Evolutionary conservation across 2,113 vertebrate genomes (phyloP), one percentile per base, ranked within the genome.

Genomic region (Nesogale talazaci): DNA sequence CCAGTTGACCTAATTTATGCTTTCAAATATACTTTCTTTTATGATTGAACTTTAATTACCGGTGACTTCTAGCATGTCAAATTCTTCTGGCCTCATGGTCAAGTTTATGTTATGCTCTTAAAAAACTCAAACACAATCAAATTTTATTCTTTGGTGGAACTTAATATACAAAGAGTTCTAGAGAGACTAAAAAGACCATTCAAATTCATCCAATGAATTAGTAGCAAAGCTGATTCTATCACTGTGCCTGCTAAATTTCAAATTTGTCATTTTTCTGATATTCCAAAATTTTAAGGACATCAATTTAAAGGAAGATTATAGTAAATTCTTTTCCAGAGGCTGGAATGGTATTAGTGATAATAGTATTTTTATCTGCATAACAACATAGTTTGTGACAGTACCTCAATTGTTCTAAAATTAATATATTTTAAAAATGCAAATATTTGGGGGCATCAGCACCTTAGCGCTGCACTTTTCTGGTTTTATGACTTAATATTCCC

Each of bases 21-120:
- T 83, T 92, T 94, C n/a, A 85, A 85, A 89, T 93, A 91, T 80
- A 10, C 91, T 87, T 95, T 83, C 52, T 76, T 81, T 90, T 70
- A 63, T 11, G 67, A 90, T 17, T 87, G 70, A 72, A 69, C 77
- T 69, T 82, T 75, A 89, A 70, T 94, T 96, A 79, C 36, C 87
- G 90, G 84, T 91, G 74, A 95, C 79, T 86, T 69, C 34, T 86
- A 87, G 65, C n/a, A 4, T 61, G 25, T 88, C 80, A 82, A 65
- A 63, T 94, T 91, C 15, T 29, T 91, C 52, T 38, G 70, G 29
- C 42, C n/a, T 88, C 27, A 27, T 61, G 25, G 46, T 79, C 34
- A 82, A 92, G 36, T 83, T 87, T 82, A 81, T 34, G 5, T 63
- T 95, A 79, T 89, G 94, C 69, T 87, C 36, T 76, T 72, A 92